These are phyloP conservation scores for Chondrilla cf. caribensis DNA, from an alignment of 37 sponge, comb jelly and placozoan genomes.

Conservation along the genomic window DNA sequence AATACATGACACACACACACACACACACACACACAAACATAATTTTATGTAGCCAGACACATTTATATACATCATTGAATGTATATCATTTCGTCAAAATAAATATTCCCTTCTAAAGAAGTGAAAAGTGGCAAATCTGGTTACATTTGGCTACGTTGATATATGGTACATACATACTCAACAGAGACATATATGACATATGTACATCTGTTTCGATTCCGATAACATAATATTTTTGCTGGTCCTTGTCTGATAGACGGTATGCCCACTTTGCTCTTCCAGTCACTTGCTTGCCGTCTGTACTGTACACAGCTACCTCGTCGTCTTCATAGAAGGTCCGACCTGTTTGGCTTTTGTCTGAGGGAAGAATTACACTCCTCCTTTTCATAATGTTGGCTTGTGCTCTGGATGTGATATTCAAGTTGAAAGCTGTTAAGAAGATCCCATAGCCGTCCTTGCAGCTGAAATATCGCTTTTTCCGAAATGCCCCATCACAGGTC, in stretches of 20 bases:
- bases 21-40: too few species aligned
- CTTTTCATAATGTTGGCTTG: neutral
- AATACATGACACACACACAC: too few species aligned
- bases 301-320: neutral
- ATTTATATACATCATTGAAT: too few species aligned
- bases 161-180: too few species aligned
- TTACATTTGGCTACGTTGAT: too few species aligned
- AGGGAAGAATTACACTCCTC: neutral
- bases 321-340: neutral
- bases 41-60: too few species aligned
- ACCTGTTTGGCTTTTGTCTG: neutral
- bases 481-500: neutral
- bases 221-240: neutral
- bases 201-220: neutral
- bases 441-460: neutral
- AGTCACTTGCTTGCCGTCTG: neutral
- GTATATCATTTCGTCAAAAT: too few species aligned
- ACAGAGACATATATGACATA: too few species aligned
- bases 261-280: conserved; percentile 9
- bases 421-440: neutral
- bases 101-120: too few species aligned
- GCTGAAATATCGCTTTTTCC: neutral
- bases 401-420: neutral
- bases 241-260: neutral
- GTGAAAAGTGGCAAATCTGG: too few species aligned